Evolutionary conservation across 1,140 invertebrate genomes (phyloP), one percentile per base, ranked within the genome.

Genomic region (Trinorchestia longiramus): DNA sequence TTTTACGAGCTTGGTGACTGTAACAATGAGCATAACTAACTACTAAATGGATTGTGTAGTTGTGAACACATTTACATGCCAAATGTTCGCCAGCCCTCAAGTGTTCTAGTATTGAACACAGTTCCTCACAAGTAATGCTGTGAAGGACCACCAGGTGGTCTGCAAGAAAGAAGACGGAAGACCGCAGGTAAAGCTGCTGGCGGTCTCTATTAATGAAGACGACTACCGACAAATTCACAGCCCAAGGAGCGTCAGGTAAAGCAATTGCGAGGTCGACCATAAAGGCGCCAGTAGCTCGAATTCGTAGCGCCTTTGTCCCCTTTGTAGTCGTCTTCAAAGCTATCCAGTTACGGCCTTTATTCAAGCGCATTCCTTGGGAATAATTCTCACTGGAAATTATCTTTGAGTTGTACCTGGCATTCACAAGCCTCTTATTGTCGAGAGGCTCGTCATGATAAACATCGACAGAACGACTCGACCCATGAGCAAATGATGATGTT

Each of bases 381-480:
- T 91, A 91, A 91, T 91, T 91, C 88, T 91, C 88, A 43, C 88
- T 91, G 88, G 88, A 91, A 91, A 91, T 91, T 91, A 91, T 91
- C 88, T 91, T 43, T 91, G 41, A 91, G 88, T 44, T 91, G 88
- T 91, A 91, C 88, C 88, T 91, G 88, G 88, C 88, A 91, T 91
- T 91, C 88, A 91, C 41, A 91, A 43, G 88, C 88, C 41, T 44
- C 88, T 42, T 44, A 91, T 42, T 91, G 88, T 42, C 41, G 41
- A 91, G 41, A 91, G 88, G 88, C 88, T 91, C 62, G 41, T 42
- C 88, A 43, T 91, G 88, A 91, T 91, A 91, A 91, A 91, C 41
- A 91, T 91, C 88, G 43, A 42, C 88, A 91, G 43, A 77, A 36
- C 62, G 62, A 77, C 62, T 77, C 62, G 62, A 77, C 62, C 62